Evolutionary conservation across 2,113 vertebrate genomes (phyloP).

Genomic region (Nematolebias whitei): DNA sequence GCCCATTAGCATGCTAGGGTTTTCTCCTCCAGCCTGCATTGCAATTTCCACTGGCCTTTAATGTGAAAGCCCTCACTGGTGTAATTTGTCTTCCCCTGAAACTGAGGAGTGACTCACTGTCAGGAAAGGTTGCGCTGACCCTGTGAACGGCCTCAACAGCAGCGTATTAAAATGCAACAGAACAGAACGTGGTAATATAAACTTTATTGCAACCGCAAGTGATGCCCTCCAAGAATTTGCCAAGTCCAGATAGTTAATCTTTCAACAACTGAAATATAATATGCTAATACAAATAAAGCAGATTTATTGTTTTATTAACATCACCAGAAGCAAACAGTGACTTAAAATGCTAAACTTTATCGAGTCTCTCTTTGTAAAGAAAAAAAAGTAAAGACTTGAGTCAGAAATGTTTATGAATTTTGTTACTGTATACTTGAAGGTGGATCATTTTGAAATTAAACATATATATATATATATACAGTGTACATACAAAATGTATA

Average conservation of each 20-base stretch:
- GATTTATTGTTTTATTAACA: slow-evolving; percentile 14
- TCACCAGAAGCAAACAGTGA: neutral
- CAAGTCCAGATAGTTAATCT: slow-evolving; percentile 42
- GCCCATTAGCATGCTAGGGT: slow-evolving; percentile 44
- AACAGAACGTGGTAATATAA: slow-evolving; percentile 45
- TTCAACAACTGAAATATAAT: slow-evolving; percentile 24
- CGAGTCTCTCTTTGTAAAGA: neutral
- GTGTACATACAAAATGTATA: too few species aligned
- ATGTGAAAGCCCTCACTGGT: slow-evolving; percentile 69
- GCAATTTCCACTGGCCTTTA: slow-evolving; percentile 65
- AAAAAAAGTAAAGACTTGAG: neutral
- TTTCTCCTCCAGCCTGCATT: slow-evolving; percentile 43
- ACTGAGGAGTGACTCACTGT: slow-evolving; percentile 46
- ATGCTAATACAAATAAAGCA: slow-evolving; percentile 13
- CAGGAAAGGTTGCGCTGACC: slow-evolving; percentile 52
- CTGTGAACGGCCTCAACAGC: slow-evolving; percentile 1
- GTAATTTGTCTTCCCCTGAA: slow-evolving; percentile 56
- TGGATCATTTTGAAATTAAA: neutral
- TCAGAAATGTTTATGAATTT: neutral
- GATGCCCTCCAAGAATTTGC: slow-evolving; percentile 20
- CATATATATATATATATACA: too few species aligned
- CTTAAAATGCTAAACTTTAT: neutral
- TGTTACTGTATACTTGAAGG: neutral
- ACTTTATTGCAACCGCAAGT: slow-evolving; percentile 45
- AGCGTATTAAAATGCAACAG: slow-evolving; percentile 42